Evolutionary conservation across 2,888 invertebrate genomes (phyloP), one percentile per base, ranked within the genome.

Genomic region (Hylaea fasciaria): DNA sequence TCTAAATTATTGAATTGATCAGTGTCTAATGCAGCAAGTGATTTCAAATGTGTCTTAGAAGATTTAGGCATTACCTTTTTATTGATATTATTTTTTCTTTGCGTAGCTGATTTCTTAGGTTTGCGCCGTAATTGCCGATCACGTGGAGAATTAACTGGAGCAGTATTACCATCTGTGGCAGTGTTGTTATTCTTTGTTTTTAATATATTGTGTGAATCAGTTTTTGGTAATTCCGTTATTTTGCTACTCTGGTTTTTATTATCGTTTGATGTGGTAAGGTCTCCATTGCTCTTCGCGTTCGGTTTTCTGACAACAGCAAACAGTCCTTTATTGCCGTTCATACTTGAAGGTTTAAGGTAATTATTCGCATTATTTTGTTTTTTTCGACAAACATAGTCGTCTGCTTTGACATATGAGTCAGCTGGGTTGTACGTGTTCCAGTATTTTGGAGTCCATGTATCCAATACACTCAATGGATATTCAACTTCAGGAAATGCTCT

Each of bases 401-500:
- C 47, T 4, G 43, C 32, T 8, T 68, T 52, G 7, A 53, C 52
- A 51, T 52, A 44, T 40, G 54, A 45, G 45, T 73, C 54, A 12
- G 65, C 48, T 35, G 66, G 32, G 35, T 60, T 56, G 14, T 65
- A 59, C 29, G 69, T 66, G 57, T 79, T 80, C 83, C 85, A 85
- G 65, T 80, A 86, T 49, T 75, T 80, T 1, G 83, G 81, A 14
- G 59, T 66, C 89, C 87, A 87, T 5, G 79, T 80, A 16, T 89
- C 89, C 51, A 73, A 74, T 45, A 76, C 76, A 45, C 72, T 78
- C 8, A 85, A 64, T 11, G 90, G 90, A 71, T 88, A 90, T 65
- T 87, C 82, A 1, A 88, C 82, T 64, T 87, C 86, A 16, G 89
- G 89, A 71, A 88, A 91, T 14, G 65, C 56, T 9, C 66, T 70